Evolutionary conservation across 1,140 invertebrate species (phyloP), one percentile per base, ranked within the genome.

Genomic region (Trachymyrmex cornetzi): DNA sequence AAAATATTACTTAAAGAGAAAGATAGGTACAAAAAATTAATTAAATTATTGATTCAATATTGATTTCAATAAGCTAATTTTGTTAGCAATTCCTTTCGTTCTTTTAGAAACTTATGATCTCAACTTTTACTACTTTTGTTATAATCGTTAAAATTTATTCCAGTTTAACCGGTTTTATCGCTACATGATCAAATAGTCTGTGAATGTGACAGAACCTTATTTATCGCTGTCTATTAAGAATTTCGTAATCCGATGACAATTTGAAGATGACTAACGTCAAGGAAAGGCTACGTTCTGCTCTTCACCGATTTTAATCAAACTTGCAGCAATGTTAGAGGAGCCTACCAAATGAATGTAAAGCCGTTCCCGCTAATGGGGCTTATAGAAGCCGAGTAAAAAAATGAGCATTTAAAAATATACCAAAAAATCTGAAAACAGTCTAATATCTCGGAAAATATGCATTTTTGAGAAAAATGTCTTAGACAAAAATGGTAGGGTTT

Each of bases 151-250:
- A 59, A 59, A 11, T 44, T 19, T 38, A 66, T 77, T 53, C 27
- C 38, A 44, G 16, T 75, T 44, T 44, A 66, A 77, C 82, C 48
- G 59, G 71, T 85, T 77, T 85, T 22, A 27, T 27, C 59, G 22
- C 19, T 24, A 24, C 3, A 63, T 55, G 55, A 44, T 63, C 30
- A 14, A 66, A 66, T 22, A 4, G 64, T 66, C 59, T 57, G 14
- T 24, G 34, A 77, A 59, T 38, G n/a, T 22, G 7, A 19, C 30
- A 57, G 22, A 44, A 61, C 61, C 9, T 4, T 57, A 44, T 61
- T 61, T 4, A 22, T 27, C 19, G 9, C 22, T 55, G n/a, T 77
- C 22, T 77, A 4, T 44, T 44, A 44, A 34, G 2, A 61, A 77
- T 63, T 77, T 44, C 16, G 22, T 16, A 53, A 24, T 44, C 9